A percentile compares a stretch with the other conserved stretches of the same genome.
phyloP scores from a whole-genome alignment of 2,797 vertebrate genomes.

The Varecia variegata region DNA sequence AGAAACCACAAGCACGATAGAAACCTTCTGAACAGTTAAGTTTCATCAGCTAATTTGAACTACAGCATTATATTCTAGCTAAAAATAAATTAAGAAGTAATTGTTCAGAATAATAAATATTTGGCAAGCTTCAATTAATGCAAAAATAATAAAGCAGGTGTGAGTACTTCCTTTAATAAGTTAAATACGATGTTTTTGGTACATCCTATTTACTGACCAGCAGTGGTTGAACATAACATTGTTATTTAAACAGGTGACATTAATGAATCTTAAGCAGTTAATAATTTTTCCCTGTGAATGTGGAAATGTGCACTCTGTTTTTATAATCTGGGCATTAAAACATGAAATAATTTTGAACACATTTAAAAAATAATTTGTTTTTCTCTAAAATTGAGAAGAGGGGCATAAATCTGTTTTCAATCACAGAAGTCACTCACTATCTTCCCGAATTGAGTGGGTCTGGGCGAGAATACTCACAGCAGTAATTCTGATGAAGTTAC shows the following conservation, averaged over 20 bases:
- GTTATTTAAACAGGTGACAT: background rate
- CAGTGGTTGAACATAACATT: slow-evolving; percentile 22
- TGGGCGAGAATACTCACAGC: background rate
- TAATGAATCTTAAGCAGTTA: slow-evolving; percentile 3
- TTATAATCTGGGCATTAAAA: background rate
- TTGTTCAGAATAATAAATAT: background rate
- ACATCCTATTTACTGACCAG: slow-evolving; percentile 3
- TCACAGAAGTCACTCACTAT: background rate
- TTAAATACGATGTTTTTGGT: background rate
- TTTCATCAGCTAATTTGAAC: background rate
- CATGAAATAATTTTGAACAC: background rate
- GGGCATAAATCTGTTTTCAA: slow-evolving; percentile 1
- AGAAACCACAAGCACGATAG: background rate
- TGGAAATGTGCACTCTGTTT: background rate
- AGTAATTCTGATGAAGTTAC: background rate
- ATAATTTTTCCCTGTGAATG: background rate
- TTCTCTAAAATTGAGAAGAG: background rate
- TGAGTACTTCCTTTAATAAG: background rate
- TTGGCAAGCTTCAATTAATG: background rate
- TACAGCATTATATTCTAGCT: background rate
- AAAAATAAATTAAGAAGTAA: background rate
- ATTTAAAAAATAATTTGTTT: background rate
- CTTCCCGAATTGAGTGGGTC: background rate
- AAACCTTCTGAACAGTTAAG: background rate
- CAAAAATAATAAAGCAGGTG: background rate